Percentiles rank a stretch among this genome's conserved stretches.
phyloP scores from a whole-genome alignment of 2,888 invertebrate genomes.

The Listrodromus nycthemerus region DNA sequence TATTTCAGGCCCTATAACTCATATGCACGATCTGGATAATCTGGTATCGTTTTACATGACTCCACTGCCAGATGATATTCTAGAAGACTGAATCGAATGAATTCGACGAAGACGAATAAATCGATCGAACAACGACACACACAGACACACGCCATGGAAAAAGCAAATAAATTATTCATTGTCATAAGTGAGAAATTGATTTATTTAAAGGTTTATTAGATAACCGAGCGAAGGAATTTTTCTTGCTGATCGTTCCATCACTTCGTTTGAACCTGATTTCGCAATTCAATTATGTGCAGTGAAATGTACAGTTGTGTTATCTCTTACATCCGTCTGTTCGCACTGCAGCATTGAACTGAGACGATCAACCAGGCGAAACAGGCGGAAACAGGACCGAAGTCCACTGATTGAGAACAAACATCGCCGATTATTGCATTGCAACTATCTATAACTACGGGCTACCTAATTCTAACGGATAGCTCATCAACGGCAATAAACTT shows the following conservation, averaged over 20 bases:
- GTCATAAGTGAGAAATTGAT: slow-evolving; percentile 65
- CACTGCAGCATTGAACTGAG: neutral
- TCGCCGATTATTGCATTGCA: slow-evolving; percentile 50
- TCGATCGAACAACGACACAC: slow-evolving; percentile 58
- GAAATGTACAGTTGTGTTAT: neutral
- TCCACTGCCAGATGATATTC: slow-evolving; percentile 76
- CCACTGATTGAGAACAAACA: slow-evolving; percentile 11
- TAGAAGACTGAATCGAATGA: slow-evolving; percentile 69
- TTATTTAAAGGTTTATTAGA: slow-evolving; percentile 56
- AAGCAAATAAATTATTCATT: slow-evolving; percentile 69
- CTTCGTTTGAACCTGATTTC: neutral
- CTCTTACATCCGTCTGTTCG: neutral
- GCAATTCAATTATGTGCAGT: neutral
- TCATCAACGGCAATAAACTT: slow-evolving; percentile 41
- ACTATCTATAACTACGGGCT: slow-evolving; percentile 9
- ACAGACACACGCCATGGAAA: slow-evolving; percentile 3
- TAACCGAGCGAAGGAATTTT: slow-evolving; percentile 9
- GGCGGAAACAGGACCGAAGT: neutral
- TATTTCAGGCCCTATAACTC: slow-evolving; percentile 80
- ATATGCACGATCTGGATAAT: slow-evolving; percentile 82
- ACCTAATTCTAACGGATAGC: slow-evolving; percentile 45
- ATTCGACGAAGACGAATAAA: slow-evolving; percentile 52
- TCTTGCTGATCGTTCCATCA: neutral
- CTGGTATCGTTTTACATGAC: slow-evolving; percentile 82
- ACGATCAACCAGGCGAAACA: neutral